Evolutionary conservation across 2,113 vertebrate species (phyloP).

Genomic region (Limanda limanda): DNA sequence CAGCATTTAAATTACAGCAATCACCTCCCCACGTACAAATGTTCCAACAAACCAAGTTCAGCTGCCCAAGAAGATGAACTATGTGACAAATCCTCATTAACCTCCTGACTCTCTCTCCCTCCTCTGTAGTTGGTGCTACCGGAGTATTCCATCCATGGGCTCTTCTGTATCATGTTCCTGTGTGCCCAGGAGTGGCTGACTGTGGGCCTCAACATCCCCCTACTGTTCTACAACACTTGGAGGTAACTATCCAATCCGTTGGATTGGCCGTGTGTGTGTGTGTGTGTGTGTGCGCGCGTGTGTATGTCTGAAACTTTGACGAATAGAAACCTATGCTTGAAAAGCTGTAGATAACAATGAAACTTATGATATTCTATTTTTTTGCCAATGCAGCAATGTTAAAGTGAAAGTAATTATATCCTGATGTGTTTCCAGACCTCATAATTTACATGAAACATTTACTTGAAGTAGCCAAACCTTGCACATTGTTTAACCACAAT

Average conservation of each 20-base stretch:
- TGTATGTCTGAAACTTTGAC: not conserved
- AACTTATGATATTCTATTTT: too few relatives aligned
- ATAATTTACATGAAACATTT: too few relatives aligned
- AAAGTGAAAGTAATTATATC: too few relatives aligned
- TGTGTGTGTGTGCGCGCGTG: too few relatives aligned
- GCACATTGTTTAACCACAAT: too few relatives aligned
- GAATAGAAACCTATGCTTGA: not conserved
- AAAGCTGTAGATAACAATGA: too few relatives aligned
- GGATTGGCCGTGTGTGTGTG: too few relatives aligned
- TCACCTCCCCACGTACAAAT: not conserved
- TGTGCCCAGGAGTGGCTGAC: slow-evolving; percentile 98
- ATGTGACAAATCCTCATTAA: slow-evolving; percentile 22
- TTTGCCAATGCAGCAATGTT: too few relatives aligned
- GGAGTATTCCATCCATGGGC: slow-evolving; percentile 96
- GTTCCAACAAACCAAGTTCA: not conserved
- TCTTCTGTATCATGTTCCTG: slow-evolving; percentile 99
- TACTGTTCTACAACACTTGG: slow-evolving; percentile 98
- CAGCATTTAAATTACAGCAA: too few relatives aligned
- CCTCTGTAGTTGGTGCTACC: slow-evolving; percentile 91
- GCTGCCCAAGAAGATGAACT: not conserved
- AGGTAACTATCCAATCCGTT: slow-evolving; percentile 84
- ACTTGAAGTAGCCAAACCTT: too few relatives aligned
- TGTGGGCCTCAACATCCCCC: slow-evolving; percentile 92
- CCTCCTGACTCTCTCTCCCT: not conserved
- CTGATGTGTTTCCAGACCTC: too few relatives aligned